Evolutionary conservation across 2,888 invertebrate species (phyloP).

Genomic region (Scaeva pyrastri): DNA sequence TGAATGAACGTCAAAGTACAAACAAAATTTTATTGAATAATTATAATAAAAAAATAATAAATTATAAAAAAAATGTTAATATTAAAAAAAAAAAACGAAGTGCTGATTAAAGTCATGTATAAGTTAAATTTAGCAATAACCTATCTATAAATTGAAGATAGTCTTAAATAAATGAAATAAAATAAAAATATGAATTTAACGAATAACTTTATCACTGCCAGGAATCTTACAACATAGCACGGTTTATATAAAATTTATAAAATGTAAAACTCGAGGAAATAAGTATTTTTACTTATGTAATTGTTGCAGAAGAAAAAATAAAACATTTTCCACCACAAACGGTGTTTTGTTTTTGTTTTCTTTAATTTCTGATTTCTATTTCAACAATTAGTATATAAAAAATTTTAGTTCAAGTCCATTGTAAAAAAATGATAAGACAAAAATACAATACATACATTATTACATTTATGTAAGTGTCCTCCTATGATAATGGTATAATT

Average conservation of each 20-base stretch:
- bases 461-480: too few relatives aligned
- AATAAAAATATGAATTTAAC: constrained; percentile 42
- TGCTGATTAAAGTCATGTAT: neutral
- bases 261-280: constrained; percentile 16
- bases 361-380: neutral
- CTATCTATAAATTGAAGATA: constrained; percentile 4
- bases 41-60: constrained; percentile 15
- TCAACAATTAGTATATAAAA: too few relatives aligned
- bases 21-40: constrained; percentile 47
- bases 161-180: neutral
- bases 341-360: neutral
- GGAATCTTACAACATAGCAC: constrained; percentile 51
- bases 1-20: constrained; percentile 68
- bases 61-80: constrained; percentile 1
- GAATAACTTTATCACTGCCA: constrained; percentile 62
- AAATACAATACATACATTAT: too few relatives aligned
- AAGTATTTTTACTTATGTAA: constrained; percentile 67
- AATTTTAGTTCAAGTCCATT: too few relatives aligned
- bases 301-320: constrained; percentile 53
- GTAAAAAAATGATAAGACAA: too few relatives aligned
- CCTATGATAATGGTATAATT: too few relatives aligned
- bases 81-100: neutral
- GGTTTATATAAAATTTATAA: constrained; percentile 54
- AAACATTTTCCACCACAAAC: constrained; percentile 56
- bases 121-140: neutral